A percentile compares a stretch with the other conserved stretches of the same genome.
Evolutionary conservation across 2,113 vertebrate species (phyloP).

Genomic region (Capreolus pygargus): DNA sequence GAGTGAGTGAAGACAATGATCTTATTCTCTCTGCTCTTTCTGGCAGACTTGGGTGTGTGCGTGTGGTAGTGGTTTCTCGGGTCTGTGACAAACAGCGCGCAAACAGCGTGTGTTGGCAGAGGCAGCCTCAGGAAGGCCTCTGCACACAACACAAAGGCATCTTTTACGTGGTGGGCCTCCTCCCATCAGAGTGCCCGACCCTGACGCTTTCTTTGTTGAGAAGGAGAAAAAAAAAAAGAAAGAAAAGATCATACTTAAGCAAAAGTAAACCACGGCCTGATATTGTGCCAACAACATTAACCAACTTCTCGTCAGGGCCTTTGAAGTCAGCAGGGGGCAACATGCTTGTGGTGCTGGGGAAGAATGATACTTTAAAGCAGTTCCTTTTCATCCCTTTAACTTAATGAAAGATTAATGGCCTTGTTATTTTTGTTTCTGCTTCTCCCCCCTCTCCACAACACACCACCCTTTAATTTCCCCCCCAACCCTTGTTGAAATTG

Average conservation of each 20-base stretch:
- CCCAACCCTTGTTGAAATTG: constrained; percentile 81
- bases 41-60: not conserved
- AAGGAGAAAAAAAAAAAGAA: constrained; percentile 50
- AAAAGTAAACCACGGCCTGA: constrained; percentile 91
- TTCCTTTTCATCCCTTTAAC: constrained; percentile 99
- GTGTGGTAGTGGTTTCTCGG: rapidly evolving
- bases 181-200: constrained; percentile 48
- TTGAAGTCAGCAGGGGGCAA: constrained; percentile 98
- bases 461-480: constrained; percentile 30
- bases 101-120: not conserved
- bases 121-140: not conserved
- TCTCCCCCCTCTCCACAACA: constrained; percentile 84
- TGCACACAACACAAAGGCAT: constrained; percentile 53
- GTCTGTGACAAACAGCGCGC: not conserved
- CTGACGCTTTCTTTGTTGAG: constrained; percentile 77
- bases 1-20: not conserved
- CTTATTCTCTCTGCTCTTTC: not conserved
- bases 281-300: constrained; percentile 94
- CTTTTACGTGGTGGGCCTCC: constrained; percentile 36
- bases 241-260: constrained; percentile 82
- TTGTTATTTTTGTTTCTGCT: constrained; percentile 98
- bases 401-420: constrained; percentile 99
- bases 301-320: constrained; percentile 88
- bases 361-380: constrained; percentile 96
- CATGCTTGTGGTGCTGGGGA: constrained; percentile 90